These are phyloP conservation scores for Leucophenga montana DNA, from an alignment of 2,888 invertebrate species.

Conservation along the genomic window DNA sequence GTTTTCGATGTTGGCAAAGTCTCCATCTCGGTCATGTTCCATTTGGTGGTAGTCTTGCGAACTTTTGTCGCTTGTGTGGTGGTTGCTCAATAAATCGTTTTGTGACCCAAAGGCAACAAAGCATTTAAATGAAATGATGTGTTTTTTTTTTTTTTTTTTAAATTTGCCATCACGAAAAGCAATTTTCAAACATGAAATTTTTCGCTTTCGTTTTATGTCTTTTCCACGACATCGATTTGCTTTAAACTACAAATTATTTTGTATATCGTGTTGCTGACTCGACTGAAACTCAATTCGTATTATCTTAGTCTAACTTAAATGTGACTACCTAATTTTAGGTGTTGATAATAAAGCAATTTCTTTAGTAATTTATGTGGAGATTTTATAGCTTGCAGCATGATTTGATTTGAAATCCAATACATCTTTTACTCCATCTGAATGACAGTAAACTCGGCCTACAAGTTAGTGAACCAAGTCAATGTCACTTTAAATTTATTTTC, in stretches of 20 bases:
- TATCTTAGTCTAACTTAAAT: not conserved
- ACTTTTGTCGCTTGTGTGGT: constrained; percentile 21
- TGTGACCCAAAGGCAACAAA: constrained; percentile 42
- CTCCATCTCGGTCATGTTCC: not conserved
- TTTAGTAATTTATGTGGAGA: not conserved
- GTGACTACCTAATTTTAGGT: constrained; percentile 16
- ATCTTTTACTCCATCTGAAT: too few relatives aligned
- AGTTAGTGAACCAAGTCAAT: constrained; percentile 24
- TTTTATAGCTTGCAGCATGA: not conserved
- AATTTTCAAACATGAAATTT: constrained; percentile 49
- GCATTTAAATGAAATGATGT: constrained; percentile 49
- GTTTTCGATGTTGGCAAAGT: not conserved
- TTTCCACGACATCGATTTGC: constrained; percentile 16
- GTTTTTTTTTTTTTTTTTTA: constrained; percentile 27
- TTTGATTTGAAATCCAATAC: too few relatives aligned
- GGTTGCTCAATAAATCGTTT: constrained; percentile 29
- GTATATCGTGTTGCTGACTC: constrained; percentile 45
- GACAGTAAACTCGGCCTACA: too few relatives aligned
- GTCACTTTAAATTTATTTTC: constrained; percentile 17
- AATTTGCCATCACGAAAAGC: constrained; percentile 59
- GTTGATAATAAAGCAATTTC: constrained; percentile 25
- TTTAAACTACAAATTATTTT: constrained; percentile 43
- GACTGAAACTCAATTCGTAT: not conserved
- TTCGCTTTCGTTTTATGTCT: not conserved
- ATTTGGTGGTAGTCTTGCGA: not conserved